Evolutionary conservation across 1,140 invertebrate species (phyloP), one percentile per base, ranked within the genome.

Genomic region (Penaeus indicus): DNA sequence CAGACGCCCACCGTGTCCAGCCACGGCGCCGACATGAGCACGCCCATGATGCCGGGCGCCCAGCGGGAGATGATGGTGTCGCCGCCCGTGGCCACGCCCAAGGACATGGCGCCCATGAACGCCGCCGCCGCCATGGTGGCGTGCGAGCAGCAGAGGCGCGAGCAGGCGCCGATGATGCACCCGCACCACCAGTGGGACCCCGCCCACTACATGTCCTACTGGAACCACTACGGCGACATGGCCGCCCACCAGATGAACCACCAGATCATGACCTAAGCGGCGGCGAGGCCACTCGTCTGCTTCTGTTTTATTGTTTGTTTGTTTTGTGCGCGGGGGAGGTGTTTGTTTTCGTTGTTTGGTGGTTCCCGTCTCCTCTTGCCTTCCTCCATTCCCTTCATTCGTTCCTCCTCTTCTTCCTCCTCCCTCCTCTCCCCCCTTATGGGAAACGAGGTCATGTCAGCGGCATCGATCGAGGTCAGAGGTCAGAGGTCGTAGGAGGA

Each of bases 181-280:
- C 75, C 75, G 18, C 88, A 85, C 21, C 75, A 80, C 83, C 88
- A 89, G 78, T 89, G 88, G 88, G 88, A 89, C 25, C 86, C 86
- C 7, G 86, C 86, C 86, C 86, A 88, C 88, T 89, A 89, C 77
- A 85, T 89, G 83, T 67, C 75, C 42, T 89, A 89, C 83, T 89
- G 88, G 88, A 89, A 89, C 77, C 88, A 85, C 88, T 89, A 89
- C 61, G 88, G 88, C 32, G 88, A 89, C 63, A 72, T 89, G 83
- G 88, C 88, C 63, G 86, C 86, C 80, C 86, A 88, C 42, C 88
- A 89, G 83, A 89, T 89, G 88, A 89, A 85, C 78, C 88, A 89
- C 64, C 88, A 89, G 83, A 89, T 89, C 77, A 89, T 89, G 88
- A 89, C 88, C 77, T 89, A 89, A 84, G 80, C 79, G 25, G 47